Conservation (phyloP, 2,113 vertebrate species). For the Oreamnos americanus region DNA sequence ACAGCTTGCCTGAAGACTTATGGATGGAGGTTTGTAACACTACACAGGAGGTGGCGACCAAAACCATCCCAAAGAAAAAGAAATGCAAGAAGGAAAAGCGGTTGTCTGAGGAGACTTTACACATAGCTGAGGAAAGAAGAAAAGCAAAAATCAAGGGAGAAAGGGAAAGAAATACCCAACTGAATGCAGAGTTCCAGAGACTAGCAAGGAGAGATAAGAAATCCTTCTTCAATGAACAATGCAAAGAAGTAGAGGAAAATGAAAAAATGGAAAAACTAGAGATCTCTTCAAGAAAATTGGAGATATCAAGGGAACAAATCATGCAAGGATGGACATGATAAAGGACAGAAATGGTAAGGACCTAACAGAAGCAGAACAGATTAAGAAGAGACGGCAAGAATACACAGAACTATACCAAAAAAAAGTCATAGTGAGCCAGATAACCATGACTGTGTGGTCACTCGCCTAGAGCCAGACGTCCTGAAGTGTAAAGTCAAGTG, state of each 20-base stretch:
- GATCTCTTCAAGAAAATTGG: background rate
- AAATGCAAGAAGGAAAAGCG: background rate
- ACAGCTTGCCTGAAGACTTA: background rate
- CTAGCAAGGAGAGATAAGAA: background rate
- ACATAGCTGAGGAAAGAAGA: background rate
- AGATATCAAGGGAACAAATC: background rate
- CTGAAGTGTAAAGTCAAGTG: background rate
- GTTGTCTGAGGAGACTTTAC: background rate
- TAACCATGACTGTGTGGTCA: background rate
- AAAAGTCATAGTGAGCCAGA: background rate
- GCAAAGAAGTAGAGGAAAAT: background rate
- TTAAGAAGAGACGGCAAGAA: background rate
- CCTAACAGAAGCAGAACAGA: background rate
- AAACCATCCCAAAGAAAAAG: background rate
- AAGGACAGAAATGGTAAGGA: background rate
- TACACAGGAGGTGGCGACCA: background rate
- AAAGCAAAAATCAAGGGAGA: background rate
- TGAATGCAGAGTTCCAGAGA: background rate
- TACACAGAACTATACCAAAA: background rate
- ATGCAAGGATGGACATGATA: background rate
- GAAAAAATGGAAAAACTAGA: background rate
- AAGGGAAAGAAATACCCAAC: background rate
- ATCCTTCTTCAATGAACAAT: background rate
- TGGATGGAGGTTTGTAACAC: background rate
- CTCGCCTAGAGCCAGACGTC: background rate